These are phyloP conservation scores for Hiodon alosoides DNA, from an alignment of 2,113 vertebrate genomes.

Conservation along the genomic window DNA sequence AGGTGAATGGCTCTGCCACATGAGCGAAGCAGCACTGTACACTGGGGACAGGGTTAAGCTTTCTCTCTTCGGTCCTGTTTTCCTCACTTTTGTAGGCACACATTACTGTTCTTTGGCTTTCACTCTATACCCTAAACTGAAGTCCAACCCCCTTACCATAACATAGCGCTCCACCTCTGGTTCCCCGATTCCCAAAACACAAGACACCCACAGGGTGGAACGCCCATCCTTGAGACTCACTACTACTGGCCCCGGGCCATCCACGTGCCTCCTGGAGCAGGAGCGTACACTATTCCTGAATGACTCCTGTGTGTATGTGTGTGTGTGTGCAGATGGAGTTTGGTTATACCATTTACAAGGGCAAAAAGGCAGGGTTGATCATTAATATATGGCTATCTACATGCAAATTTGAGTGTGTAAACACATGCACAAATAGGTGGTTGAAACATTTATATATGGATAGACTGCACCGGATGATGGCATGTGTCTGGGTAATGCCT, in stretches of 20 bases:
- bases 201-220: too few relatives aligned
- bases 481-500: constrained; percentile 40
- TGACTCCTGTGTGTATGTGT: neutral
- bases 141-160: too few relatives aligned
- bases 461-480: constrained; percentile 45
- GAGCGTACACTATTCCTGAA: neutral
- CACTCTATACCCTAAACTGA: neutral
- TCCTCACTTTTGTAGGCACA: neutral
- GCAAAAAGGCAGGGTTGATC: constrained; percentile 56
- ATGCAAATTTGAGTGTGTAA: constrained; percentile 51
- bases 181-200: too few relatives aligned
- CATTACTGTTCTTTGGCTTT: neutral
- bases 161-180: too few relatives aligned
- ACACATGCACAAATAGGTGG: constrained; percentile 48
- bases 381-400: constrained; percentile 47
- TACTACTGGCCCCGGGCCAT: too few relatives aligned
- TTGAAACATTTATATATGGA: constrained; percentile 47
- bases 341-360: constrained; percentile 36
- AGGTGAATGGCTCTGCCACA: neutral
- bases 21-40: neutral
- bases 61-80: neutral
- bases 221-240: neutral
- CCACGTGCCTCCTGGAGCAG: neutral
- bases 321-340: neutral
- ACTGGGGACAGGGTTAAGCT: neutral